Evolutionary conservation across 2,888 invertebrate species (phyloP), one percentile per base, ranked within the genome.

Genomic region (Syrphus vitripennis): DNA sequence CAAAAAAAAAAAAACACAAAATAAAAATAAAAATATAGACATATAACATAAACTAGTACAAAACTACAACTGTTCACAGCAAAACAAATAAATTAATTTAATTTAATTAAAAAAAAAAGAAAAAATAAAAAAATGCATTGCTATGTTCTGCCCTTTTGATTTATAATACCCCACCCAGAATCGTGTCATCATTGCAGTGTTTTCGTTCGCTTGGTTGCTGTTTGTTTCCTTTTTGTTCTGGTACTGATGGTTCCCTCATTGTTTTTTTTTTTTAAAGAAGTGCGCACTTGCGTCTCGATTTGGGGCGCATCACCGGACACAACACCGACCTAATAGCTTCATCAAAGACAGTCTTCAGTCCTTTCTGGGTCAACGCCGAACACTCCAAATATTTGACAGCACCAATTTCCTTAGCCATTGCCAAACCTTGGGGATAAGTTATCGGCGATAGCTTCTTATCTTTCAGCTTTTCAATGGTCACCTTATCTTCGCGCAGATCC

Each of bases 341-440:
- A 84, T 91, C 91, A 88, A 91, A 91, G 48, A 91, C 91, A 55
- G 91, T 92, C 88, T 91, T 91, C 26, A 91, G 88, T 19, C 91
- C 91, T 88, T 91, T 91, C 76, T 91, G 91, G 53, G 91, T 92
- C 26, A 91, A 75, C 0, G 91, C 91, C 3, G 91, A 91, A 79
- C 92, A 91, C 72, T 91, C 91, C 83, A 91, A 81, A 90, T 91
- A 91, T 72, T 91, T 91, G 12, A 91, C 91, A 1, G 91, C 91
- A 6, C 90, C 91, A 3, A 91, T 91, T 74, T 91, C 91, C 86
- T 92, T 91, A 87, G 92, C 92, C 91, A 91, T 91, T 7, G 91
- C 92, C 89, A 92, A 75, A 7, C 91, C 91, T 67, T 91, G 91
- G 0, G 92, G 91, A 89, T 91, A 92, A 4, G 92, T 92, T 53